These are phyloP conservation scores for Arbacia lixula DNA, from an alignment of 53 echinoderm and acorn worm species.

Conservation along the genomic window DNA sequence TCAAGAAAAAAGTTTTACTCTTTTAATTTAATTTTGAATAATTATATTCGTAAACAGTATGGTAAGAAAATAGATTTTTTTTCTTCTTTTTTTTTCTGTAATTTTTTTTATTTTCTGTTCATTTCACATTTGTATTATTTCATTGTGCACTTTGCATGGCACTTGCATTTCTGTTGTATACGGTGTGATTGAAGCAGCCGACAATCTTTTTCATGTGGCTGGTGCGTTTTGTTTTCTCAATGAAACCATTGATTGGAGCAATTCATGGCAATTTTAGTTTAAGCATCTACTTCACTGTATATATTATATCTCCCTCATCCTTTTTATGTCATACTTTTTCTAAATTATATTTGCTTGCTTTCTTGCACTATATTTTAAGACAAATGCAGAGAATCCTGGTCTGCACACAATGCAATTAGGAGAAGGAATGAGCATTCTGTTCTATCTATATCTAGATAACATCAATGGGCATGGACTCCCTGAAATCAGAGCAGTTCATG, in stretches of 20 bases:
- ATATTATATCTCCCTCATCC: slow-evolving; percentile 40
- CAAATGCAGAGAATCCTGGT: slow-evolving; percentile 26
- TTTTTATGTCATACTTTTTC: slow-evolving; percentile 12
- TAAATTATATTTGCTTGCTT: slow-evolving; percentile 44
- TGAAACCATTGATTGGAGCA: slow-evolving; percentile 19
- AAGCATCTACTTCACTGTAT: slow-evolving; percentile 7
- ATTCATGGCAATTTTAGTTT: slow-evolving; percentile 16
- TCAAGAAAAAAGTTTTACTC: slow-evolving; percentile 18
- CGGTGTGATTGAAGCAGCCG: slow-evolving; percentile 24
- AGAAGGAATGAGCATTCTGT: slow-evolving; percentile 11
- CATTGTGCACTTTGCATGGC: slow-evolving; percentile 40
- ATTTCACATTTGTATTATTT: slow-evolving; percentile 9
- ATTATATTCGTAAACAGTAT: slow-evolving; percentile 34
- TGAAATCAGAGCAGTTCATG: too few relatives aligned
- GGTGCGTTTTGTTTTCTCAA: slow-evolving; percentile 11
- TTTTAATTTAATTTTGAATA: slow-evolving; percentile 33
- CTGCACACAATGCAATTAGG: slow-evolving; percentile 37
- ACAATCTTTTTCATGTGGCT: slow-evolving; percentile 21
- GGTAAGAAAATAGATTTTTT: slow-evolving; percentile 38
- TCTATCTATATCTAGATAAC: too few relatives aligned
- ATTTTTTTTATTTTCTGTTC: slow-evolving; percentile 19
- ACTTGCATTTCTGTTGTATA: slow-evolving; percentile 3
- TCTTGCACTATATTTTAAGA: slow-evolving; percentile 5
- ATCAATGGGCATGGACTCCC: too few relatives aligned
- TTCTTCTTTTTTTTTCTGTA: not conserved